Evolutionary conservation across 2,888 invertebrate genomes (phyloP), one percentile per base, ranked within the genome.

Genomic region (Pammene fasciana): DNA sequence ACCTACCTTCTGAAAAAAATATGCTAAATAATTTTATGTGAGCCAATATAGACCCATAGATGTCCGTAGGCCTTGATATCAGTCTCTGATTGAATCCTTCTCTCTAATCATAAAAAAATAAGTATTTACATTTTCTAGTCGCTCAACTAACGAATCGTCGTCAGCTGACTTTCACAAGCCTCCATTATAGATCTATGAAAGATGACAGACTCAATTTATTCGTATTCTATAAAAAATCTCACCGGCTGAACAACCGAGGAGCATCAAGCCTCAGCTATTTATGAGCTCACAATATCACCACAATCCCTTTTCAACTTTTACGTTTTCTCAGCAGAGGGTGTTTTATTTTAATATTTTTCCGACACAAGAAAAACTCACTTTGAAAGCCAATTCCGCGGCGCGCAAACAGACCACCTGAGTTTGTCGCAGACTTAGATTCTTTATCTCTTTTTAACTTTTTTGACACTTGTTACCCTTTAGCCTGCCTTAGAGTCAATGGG

Each of bases 401-500:
- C 34, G 68, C 65, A 59, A 59, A 70, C 68, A 68, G 26, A 68
- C 55, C 36, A 43, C 55, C 55, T 57, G 59, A 70, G 65, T 65
- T 81, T 78, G 79, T 75, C 75, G 71, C 78, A 79, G 79, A 80
- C 82, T 82, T 83, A 82, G 81, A 81, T 81, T 83, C 82, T 79
- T 77, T 78, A 76, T 79, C 26, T 86, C 85, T 84, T 85, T 81
- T 73, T 77, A 70, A 79, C 75, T 83, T 84, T 86, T 85, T 83
- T 77, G 80, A 83, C 86, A 86, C 87, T 87, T 86, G 81, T 79
- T 78, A 75, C 84, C 82, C 86, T 79, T 85, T 78, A 81, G 80
- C 75, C 75, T 75, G 73, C 78, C 81, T 81, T 80, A 84, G 83
- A 88, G 85, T 86, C 87, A 87, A 87, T 86, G 87, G 83, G 78